A percentile compares a stretch with the other conserved stretches of the same genome.
phyloP scores from a whole-genome alignment of 64 coral and sea anemone genomes.

The Montipora foliosa region DNA sequence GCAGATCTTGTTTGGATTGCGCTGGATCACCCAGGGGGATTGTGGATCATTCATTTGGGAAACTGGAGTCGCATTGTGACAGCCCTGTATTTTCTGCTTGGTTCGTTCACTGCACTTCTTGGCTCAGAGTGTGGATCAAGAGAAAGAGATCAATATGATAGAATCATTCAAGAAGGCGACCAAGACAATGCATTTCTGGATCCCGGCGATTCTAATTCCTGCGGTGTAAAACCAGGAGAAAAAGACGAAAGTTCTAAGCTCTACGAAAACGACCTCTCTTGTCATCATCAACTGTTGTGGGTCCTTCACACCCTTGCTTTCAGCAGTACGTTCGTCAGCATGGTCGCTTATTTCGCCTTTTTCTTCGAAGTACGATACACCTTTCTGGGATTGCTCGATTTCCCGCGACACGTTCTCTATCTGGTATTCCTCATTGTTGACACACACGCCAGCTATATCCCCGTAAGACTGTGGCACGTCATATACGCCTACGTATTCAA shows the following conservation, averaged over 20 bases:
- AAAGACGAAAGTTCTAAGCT: constrained; percentile 15
- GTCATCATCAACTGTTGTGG: constrained; percentile 67
- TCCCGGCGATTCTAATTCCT: constrained; percentile 24
- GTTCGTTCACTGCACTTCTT: constrained; percentile 47
- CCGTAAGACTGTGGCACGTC: constrained; percentile 62
- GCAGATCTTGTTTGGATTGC: constrained; percentile 37
- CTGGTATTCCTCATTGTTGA: constrained; percentile 52
- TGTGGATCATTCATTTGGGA: constrained; percentile 51
- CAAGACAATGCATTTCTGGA: not conserved
- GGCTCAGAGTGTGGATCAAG: constrained; percentile 17
- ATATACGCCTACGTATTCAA: constrained; percentile 69
- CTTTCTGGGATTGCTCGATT: not conserved
- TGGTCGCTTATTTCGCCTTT: constrained; percentile 54
- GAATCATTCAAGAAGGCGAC: not conserved
- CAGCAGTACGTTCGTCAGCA: constrained; percentile 29
- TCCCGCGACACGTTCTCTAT: constrained; percentile 34
- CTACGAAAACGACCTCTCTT: constrained; percentile 20
- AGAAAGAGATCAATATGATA: constrained; percentile 8
- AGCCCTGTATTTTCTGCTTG: constrained; percentile 55
- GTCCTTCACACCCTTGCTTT: constrained; percentile 54
- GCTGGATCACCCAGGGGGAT: constrained; percentile 15
- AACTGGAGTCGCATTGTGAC: constrained; percentile 52
- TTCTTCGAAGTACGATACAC: constrained; percentile 32
- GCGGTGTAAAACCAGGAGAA: constrained; percentile 59
- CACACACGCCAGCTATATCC: constrained; percentile 31